Conservation (phyloP, 2,113 vertebrate genomes). For the Chaetodon auriga region DNA sequence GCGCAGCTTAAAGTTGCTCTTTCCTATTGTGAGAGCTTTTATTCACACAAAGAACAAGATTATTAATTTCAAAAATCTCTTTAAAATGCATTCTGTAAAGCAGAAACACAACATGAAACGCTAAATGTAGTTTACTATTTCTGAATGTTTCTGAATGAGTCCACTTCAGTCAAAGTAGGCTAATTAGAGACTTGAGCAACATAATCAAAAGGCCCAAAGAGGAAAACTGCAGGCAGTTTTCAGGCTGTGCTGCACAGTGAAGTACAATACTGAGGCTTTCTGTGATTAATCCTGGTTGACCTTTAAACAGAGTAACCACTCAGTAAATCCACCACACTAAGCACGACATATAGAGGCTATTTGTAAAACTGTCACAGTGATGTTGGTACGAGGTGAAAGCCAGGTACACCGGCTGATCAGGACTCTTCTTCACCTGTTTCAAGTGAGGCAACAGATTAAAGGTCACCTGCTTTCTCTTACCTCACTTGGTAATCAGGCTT, state of each 20-base stretch:
- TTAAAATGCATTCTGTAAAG: slow-evolving; percentile 56
- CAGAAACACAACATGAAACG: slow-evolving; percentile 29
- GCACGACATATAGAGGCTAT: not conserved
- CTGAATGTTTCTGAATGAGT: slow-evolving; percentile 23
- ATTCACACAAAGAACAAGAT: not conserved
- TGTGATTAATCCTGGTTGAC: too few relatives aligned
- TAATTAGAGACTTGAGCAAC: slow-evolving; percentile 13
- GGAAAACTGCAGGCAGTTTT: slow-evolving; percentile 11
- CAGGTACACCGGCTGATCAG: not conserved
- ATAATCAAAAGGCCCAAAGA: slow-evolving; percentile 25
- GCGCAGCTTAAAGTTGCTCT: not conserved
- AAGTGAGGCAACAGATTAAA: not conserved
- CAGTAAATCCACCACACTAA: not conserved
- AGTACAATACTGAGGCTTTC: not conserved
- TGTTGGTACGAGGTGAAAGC: too few relatives aligned
- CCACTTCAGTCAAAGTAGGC: slow-evolving; percentile 39
- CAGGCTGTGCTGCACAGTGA: not conserved
- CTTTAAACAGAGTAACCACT: not conserved
- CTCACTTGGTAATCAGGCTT: not conserved
- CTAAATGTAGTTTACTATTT: not conserved
- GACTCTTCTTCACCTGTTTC: not conserved
- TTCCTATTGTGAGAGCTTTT: not conserved
- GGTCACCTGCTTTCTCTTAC: not conserved
- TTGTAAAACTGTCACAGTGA: not conserved
- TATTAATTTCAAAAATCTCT: slow-evolving; percentile 62